Evolutionary conservation across 2,797 vertebrate genomes (phyloP).

Genomic region (Poeciliopsis infans): DNA sequence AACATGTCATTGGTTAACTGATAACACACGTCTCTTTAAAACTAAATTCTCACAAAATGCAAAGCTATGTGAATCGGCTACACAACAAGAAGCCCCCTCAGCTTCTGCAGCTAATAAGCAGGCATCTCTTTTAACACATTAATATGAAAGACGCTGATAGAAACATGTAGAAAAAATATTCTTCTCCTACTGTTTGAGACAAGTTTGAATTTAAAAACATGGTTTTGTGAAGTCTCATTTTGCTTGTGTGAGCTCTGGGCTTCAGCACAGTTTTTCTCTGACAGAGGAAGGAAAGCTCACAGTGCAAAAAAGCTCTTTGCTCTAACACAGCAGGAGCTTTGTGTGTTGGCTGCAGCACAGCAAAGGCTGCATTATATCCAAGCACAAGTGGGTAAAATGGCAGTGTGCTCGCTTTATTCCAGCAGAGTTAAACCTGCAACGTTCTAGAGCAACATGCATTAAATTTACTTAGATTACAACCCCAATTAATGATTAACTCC

Average conservation of each 20-base stretch:
- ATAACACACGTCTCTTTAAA: not conserved
- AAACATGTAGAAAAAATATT: conserved; percentile 9
- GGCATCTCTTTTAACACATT: conserved; percentile 7
- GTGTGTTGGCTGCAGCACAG: conserved; percentile 55
- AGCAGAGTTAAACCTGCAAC: conserved; percentile 19
- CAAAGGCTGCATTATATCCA: conserved; percentile 54
- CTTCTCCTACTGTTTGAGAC: conserved; percentile 19
- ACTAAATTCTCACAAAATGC: not conserved
- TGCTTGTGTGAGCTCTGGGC: conserved; percentile 26
- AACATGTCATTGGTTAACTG: not conserved
- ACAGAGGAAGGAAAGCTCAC: conserved; percentile 50
- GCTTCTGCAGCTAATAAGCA: not conserved
- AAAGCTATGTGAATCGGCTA: not conserved
- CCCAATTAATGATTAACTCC: conserved; percentile 38
- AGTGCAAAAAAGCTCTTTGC: conserved; percentile 45
- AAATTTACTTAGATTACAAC: conserved; percentile 38
- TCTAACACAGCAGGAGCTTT: conserved; percentile 56
- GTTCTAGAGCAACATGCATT: conserved; percentile 39
- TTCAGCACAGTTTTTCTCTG: conserved; percentile 38
- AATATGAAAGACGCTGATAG: conserved; percentile 13
- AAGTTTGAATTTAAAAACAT: conserved; percentile 21
- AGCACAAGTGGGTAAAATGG: conserved; percentile 40
- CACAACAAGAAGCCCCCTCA: not conserved
- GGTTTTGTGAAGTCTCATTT: conserved; percentile 12
- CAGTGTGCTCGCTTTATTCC: conserved; percentile 26